Evolutionary conservation across 2,113 vertebrate species (phyloP), one percentile per base, ranked within the genome.

Genomic region (Osmerus mordax): DNA sequence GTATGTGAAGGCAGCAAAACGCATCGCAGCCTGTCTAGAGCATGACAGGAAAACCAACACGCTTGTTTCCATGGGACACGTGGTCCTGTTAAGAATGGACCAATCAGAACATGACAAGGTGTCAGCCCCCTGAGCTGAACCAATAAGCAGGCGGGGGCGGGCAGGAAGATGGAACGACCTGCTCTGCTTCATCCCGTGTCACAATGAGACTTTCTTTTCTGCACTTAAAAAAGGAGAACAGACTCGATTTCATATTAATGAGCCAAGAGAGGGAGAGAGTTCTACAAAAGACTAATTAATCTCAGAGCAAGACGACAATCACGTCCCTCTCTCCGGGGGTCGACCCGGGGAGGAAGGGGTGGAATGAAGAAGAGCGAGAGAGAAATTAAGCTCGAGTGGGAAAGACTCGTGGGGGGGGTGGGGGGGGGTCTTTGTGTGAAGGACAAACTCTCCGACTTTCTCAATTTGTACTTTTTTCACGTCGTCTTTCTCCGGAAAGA

Each of bases 281-380:
- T 72, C 73, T 78, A 71, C 77, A 85, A 21, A 78, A 69, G 79
- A 87, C 81, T 85, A 83, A 89, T 77, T 78, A 85, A 81, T 87
- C 80, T 81, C 76, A 69, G 19, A 85, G 88, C 89, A 88, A 85
- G 84, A 89, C 78, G 91, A 93, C 92, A 93, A 93, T 93, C 91
- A 91, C 29, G 84, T 85, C 83, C 86, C 79, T 53, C 70, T 83
- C 70, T 82, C 74, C 65, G 78, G 80, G 82, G 77, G 67, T 76
- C 71, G 32, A n/a, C 73, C 76, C 61, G 58, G 69, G 81, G 75
- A 77, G 80, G 21, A 70, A 76, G 67, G 77, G 80, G 80, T 54
- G 65, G 16, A 15, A 52, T 69, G 75, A 76, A 75, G 69, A 67
- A 59, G 73, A 60, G 7, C 56, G 67, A 53, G 32, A 84, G 71